Evolutionary conservation across 30 jellyfish, hydroid and myxozoan genomes (phyloP), one percentile per base, ranked within the genome.

Genomic region (Cassiopea andromeda): DNA sequence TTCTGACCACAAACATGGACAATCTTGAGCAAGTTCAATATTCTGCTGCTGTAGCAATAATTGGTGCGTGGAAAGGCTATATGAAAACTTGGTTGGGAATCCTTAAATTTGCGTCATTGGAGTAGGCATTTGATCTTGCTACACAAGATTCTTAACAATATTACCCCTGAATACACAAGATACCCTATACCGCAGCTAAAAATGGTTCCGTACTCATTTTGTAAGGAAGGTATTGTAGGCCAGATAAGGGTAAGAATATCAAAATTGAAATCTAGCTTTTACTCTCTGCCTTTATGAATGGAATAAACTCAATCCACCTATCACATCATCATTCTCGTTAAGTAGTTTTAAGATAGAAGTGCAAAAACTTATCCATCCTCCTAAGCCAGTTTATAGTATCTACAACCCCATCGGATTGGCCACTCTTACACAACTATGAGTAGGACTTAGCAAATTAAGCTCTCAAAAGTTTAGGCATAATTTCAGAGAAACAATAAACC

Each of bases 1-100:
- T 19, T 77, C 27, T 77, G 70, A 77, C 66, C 85, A 77, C 44
- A 18, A 44, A 18, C 69, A 77, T 46, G 49, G 70, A 77, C 1
- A 59, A 44, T 44, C 85, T 77, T 48, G 72, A 77, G 82, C 82
- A n/a, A 10, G n/a, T 45, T 60, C 68, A 66, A 19, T 66, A 66
- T 19, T 66, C 75, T 19, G 75, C 75, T 66, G 75, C 75, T 14
- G 0, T 66, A 80, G 80, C 89, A 44, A 79, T 80, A 60, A 80
- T 83, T 45, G 89, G 89, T 59, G 89, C 89, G 0, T 80, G 89
- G 89, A 80, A 60, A 79, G 89, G 89, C 64, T 66, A 66, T 14
- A 14, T 16, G 75, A 14, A 19, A 66, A 74, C 83, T 74, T 46
- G 66, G 60, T 16, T 74, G 66, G 66, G 83, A 74, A 46, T 46